Conservation (phyloP, 2,797 vertebrate genomes). For the Xenopus petersii region DNA sequence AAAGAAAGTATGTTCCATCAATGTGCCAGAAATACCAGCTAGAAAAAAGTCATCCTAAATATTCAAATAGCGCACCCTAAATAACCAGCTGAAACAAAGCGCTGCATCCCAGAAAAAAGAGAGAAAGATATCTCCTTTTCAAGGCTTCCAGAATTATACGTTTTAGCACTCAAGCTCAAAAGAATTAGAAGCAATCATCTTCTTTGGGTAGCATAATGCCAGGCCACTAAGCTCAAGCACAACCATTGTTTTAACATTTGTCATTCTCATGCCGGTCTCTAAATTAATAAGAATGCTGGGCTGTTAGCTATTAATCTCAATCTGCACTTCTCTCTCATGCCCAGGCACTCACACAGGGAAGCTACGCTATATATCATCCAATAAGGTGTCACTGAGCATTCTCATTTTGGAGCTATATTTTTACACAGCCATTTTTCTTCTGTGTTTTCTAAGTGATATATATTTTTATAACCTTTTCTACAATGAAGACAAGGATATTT, state of each 20-base stretch:
- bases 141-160: too few species aligned
- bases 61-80: too few species aligned
- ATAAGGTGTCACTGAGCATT: constrained; percentile 31
- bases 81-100: too few species aligned
- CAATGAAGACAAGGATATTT: not conserved
- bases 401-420: constrained; percentile 25
- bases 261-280: constrained; percentile 42
- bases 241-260: constrained; percentile 46
- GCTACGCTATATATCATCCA: constrained; percentile 45
- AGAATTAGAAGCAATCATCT: constrained; percentile 39
- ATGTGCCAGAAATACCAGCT: too few species aligned
- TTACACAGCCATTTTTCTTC: constrained; percentile 29
- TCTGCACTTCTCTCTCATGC: constrained; percentile 27
- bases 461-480: not conserved
- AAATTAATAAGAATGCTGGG: constrained; percentile 46
- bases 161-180: constrained; percentile 25
- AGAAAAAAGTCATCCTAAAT: too few species aligned
- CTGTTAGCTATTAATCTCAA: constrained; percentile 44
- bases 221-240: constrained; percentile 37
- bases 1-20: too few species aligned
- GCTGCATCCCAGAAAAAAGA: too few species aligned
- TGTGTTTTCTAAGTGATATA: not conserved
- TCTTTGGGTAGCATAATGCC: constrained; percentile 25
- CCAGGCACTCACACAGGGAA: constrained; percentile 32
- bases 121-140: too few species aligned